Evolutionary conservation across 2,113 vertebrate genomes (phyloP), one percentile per base, ranked within the genome.

Genomic region (Tyrannus savana): DNA sequence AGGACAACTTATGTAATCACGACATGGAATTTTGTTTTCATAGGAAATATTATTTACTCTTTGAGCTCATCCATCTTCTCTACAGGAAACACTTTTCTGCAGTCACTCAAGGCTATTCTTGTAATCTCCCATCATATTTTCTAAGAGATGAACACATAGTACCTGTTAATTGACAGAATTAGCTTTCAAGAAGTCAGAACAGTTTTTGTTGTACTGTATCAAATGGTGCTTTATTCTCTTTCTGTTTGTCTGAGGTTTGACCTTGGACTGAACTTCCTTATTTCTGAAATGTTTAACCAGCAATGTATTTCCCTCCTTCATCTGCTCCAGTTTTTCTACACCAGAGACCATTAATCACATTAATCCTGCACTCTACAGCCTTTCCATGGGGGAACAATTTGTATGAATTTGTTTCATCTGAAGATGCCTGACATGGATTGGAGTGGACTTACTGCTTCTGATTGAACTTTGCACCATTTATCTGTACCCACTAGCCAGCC

Each of bases 101-200:
- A 92, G 35, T 69, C 37, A 83, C 50, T 90, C 1, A 8, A 66
- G 59, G 63, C 23, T 95, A 55, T 88, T 85, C 62, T 42, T 79
- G 58, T 66, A 80, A 89, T 88, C 31, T 76, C 16, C 30, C 21
- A 74, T 69, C 21, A 7, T 59, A 55, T 86, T 90, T 90, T 74
- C 52, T 31, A 39, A 59, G 47, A 92, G 12, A 86, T 71, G 68
- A 81, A 59, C 55, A 77, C 35, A 42, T 7, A 81, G 18, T 88
- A 78, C 59, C 64, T 56, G 60, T 24, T 93, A 93, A 95, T 86
- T 86, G 86, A 47, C n/a, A 92, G 73, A 84, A 89, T 35, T 74
- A 52, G 37, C 60, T 89, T 92, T 84, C 72, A 74, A 81, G 64
- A 95, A 92, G 60, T 88, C 85, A 71, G 55, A 84, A 71, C 1